Base-by-base conservation (phyloP, 1,140 invertebrate species). In the Euura saliciscinereae region DNA sequence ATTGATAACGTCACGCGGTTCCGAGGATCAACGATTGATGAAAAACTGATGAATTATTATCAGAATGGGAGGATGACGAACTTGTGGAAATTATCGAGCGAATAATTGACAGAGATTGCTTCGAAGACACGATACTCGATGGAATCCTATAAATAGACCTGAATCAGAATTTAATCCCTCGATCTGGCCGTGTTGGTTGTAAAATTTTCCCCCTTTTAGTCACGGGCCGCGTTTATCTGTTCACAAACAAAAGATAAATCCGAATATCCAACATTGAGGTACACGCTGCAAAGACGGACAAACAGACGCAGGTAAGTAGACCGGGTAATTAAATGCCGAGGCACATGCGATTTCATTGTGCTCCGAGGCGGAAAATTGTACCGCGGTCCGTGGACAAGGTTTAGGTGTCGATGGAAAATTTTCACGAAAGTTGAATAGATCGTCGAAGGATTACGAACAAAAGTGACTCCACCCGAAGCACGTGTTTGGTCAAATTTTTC, bases 261-360 rank as follows among this genome's bases (percentile, higher is more conserved):
- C 13, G 13, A 59, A 59, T n/a, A 11, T 59, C 8, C 51, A 59
- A 59, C 51, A 59, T 59, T n/a, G 51, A 59, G 51, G 51, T 8
- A 59, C 3, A 59, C 51, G 13, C n/a, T n/a, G n/a, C 28, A 28
- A 28, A 59, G 51, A 11, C 51, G 8, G 51, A n/a, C 51, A 59
- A n/a, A 59, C 8, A 5, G 51, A 59, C 10, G 51, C 51, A 59
- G 51, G 46, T 51, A 51, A n/a, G 51, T 59, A 59, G 13, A 59
- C 2, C 51, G 51, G 51, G 51, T 6, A 59, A 59, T 59, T 59
- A n/a, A 59, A 59, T 59, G 51, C 51, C 10, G 51, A 59, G 13
- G 51, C 51, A 59, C 6, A 59, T 59, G 51, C 51, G 51, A 59
- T 59, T 59, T 59, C 51, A 59, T 59, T n/a, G 13, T n/a, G 51